phyloP scores from a whole-genome alignment of 1,140 invertebrate genomes.

The Aphaenogaster ashmeadi region DNA sequence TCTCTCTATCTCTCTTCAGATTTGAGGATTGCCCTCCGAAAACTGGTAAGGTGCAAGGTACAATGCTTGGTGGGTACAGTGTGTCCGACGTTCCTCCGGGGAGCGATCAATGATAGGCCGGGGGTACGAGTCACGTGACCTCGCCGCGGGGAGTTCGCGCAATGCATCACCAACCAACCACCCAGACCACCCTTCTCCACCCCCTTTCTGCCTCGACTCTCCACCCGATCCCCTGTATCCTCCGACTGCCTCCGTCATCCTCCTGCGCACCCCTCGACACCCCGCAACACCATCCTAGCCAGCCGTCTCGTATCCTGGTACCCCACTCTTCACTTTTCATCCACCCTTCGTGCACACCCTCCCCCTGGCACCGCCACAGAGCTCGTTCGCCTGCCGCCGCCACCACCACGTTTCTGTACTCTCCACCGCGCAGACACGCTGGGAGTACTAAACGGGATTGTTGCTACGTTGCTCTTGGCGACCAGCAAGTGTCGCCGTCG shows the following conservation, averaged over 20 bases:
- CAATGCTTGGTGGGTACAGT: constrained; percentile 79
- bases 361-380: constrained; percentile 63
- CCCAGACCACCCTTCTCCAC: constrained; percentile 75
- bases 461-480: constrained; percentile 85
- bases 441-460: constrained; percentile 83
- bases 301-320: constrained; percentile 74
- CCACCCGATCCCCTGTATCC: constrained; percentile 49
- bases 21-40: constrained; percentile 67
- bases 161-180: constrained; percentile 87
- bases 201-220: constrained; percentile 52
- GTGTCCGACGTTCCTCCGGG: constrained; percentile 85
- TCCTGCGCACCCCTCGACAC: constrained; percentile 71
- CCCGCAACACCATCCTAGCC: constrained; percentile 78
- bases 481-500: constrained; percentile 80
- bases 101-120: constrained; percentile 87
- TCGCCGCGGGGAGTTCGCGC: constrained; percentile 86
- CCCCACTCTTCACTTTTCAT: constrained; percentile 72
- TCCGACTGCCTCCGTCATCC: constrained; percentile 60
- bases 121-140: constrained; percentile 85
- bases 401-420: constrained; percentile 55
- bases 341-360: constrained; percentile 73
- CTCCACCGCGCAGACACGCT: constrained; percentile 75
- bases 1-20: constrained; percentile 49
- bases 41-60: constrained; percentile 76
- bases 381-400: constrained; percentile 59